Base-by-base conservation (phyloP, 2,888 invertebrate genomes). In the Prosapia bicincta region DNA sequence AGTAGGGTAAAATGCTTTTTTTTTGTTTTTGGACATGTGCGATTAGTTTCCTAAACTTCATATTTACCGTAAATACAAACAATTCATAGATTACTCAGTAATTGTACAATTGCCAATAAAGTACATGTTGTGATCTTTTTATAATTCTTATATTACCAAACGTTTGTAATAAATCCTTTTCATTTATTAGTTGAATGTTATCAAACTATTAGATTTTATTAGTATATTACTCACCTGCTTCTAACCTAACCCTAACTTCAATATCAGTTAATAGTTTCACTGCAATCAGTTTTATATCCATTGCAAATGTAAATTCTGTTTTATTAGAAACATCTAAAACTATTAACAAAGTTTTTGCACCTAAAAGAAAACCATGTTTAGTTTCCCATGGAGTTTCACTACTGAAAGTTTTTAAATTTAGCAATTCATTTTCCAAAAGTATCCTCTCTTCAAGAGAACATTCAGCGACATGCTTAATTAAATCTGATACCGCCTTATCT, bases 241-340 rank as follows among this genome's bases (percentile, higher is more conserved):
- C 84, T 67, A 86, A 81, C 78, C 86, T 80, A 7, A 87, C 85
- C 80, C 86, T 81, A 32, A 84, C 85, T 82, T 87, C 87, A 24
- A 79, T 77, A 80, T 87, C 85, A 38, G 85, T 84, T 38, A 86
- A 80, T 15, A 84, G 80, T 28, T 80, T 79, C 32, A 84, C 73
- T 10, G 84, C 82, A 30, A 82, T 78, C 9, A 79, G 79, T 70
- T 82, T 80, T 20, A 84, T 80, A n/a, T 79, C 78, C 20, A 76
- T 66, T 20, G 79, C 73, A 76, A 81, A 81, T 28, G 79, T 77
- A 69, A 73, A 75, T 23, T 82, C 79, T 26, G 81, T 80, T 71
- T 83, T 83, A 67, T 82, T 79, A 69, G 80, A 80, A 15, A 76
- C 69, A 74, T 82, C 79, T 10, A 82, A 69, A 65, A 79, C 78